Conservation (phyloP, 2,113 vertebrate species). For the Merops nubicus region DNA sequence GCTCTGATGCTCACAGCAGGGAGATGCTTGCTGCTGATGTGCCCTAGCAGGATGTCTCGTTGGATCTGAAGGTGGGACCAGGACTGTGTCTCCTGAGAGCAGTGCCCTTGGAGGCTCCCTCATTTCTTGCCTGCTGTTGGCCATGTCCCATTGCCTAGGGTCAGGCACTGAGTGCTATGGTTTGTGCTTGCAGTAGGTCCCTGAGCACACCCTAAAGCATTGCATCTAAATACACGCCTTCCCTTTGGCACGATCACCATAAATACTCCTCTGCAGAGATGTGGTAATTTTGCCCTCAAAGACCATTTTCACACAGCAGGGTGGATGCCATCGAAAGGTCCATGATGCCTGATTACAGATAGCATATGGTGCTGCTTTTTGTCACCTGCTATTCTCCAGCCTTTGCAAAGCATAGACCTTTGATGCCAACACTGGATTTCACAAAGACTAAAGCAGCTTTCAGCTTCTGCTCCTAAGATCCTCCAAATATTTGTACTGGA, state of each 20-base stretch:
- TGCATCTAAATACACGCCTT: not conserved
- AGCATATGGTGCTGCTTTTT: not conserved
- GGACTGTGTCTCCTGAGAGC: not conserved
- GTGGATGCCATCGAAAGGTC: not conserved
- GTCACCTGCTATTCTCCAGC: not conserved
- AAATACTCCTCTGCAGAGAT: not conserved
- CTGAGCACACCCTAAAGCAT: not conserved
- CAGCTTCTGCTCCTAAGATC: not conserved
- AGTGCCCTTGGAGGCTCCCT: not conserved
- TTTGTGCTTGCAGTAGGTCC: not conserved
- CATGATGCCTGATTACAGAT: rapidly evolving
- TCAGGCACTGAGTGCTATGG: rapidly evolving
- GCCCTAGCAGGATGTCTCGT: rapidly evolving
- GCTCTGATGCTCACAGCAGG: not conserved
- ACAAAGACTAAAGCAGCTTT: not conserved
- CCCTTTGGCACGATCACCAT: not conserved
- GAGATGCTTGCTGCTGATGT: not conserved
- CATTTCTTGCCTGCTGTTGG: not conserved
- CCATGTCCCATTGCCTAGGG: not conserved
- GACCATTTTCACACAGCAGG: not conserved
- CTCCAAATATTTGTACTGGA: not conserved
- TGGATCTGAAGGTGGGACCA: not conserved
- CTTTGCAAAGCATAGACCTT: not conserved
- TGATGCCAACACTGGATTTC: not conserved
- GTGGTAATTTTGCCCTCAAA: not conserved